These are phyloP conservation scores for Synergus laeviventris DNA, from an alignment of 2,888 invertebrate species.

Conservation along the genomic window DNA sequence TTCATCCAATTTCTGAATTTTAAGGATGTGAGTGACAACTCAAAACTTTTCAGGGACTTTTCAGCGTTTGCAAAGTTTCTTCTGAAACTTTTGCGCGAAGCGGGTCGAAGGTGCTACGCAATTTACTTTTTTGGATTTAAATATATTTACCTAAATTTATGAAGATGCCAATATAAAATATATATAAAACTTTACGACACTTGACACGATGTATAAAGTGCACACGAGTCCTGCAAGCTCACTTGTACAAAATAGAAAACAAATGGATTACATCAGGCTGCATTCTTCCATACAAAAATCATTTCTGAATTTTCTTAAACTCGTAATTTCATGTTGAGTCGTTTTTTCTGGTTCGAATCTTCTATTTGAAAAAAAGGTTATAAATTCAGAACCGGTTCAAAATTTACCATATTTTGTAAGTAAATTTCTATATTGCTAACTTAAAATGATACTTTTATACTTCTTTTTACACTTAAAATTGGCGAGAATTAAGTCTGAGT, in stretches of 20 bases:
- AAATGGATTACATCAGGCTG: constrained; percentile 3
- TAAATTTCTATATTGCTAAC: background rate
- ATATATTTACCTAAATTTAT: background rate
- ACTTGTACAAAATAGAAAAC: background rate
- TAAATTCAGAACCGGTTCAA: background rate
- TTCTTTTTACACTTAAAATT: background rate
- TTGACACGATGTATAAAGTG: background rate
- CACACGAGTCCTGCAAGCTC: background rate
- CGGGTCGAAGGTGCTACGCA: constrained; percentile 67
- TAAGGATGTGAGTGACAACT: constrained; percentile 24
- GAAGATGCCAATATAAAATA: background rate
- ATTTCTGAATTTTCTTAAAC: background rate
- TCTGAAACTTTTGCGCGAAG: constrained; percentile 55
- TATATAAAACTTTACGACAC: background rate
- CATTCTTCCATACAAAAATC: constrained; percentile 5
- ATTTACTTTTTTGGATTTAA: constrained; percentile 47
- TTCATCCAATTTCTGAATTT: background rate
- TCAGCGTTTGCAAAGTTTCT: background rate
- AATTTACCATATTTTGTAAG: background rate
- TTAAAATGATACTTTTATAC: background rate
- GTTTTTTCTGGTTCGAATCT: background rate
- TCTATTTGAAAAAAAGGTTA: background rate
- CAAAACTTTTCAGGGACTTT: background rate
- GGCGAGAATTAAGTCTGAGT: constrained; percentile 19
- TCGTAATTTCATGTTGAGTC: constrained; percentile 1